Evolutionary conservation across 2,888 invertebrate species (phyloP).

Genomic region (Hylaea fasciaria): DNA sequence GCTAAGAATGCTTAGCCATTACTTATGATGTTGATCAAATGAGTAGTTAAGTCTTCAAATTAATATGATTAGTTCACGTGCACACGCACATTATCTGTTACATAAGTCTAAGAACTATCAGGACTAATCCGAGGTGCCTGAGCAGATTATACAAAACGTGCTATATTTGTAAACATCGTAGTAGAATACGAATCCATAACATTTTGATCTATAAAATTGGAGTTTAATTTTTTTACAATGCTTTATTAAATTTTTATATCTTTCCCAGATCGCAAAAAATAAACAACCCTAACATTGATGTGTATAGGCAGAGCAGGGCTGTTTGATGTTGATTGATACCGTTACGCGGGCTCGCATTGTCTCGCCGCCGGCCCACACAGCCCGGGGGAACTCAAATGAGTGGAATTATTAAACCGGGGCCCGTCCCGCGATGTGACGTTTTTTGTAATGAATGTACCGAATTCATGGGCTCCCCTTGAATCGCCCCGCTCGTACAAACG

Average conservation of each 20-base stretch:
- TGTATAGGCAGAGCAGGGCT: slow-evolving; percentile 61
- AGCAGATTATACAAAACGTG: no score
- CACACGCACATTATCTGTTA: no score
- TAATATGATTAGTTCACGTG: no score
- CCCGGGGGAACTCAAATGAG: slow-evolving; percentile 79
- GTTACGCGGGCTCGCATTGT: slow-evolving; percentile 81
- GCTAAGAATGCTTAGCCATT: no score
- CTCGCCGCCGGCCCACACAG: slow-evolving; percentile 58
- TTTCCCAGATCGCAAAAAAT: slow-evolving; percentile 45
- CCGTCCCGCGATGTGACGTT: slow-evolving; percentile 78
- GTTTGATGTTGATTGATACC: slow-evolving; percentile 85
- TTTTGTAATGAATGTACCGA: slow-evolving; percentile 80
- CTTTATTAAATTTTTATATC: slow-evolving; percentile 22
- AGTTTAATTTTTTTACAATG: slow-evolving; percentile 26
- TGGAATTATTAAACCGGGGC: slow-evolving; percentile 81
- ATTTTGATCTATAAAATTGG: slow-evolving; percentile 15
- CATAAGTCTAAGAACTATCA: no score
- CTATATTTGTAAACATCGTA: no score
- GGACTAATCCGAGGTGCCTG: no score
- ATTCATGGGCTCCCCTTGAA: slow-evolving; percentile 50
- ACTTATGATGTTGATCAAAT: no score
- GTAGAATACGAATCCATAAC: no score
- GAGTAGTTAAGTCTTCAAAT: no score
- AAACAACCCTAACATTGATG: slow-evolving; percentile 64
- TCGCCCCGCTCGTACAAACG: slow-evolving; percentile 55